Conservation (phyloP, 2,888 invertebrate genomes). For the Abrostola tripartita region DNA sequence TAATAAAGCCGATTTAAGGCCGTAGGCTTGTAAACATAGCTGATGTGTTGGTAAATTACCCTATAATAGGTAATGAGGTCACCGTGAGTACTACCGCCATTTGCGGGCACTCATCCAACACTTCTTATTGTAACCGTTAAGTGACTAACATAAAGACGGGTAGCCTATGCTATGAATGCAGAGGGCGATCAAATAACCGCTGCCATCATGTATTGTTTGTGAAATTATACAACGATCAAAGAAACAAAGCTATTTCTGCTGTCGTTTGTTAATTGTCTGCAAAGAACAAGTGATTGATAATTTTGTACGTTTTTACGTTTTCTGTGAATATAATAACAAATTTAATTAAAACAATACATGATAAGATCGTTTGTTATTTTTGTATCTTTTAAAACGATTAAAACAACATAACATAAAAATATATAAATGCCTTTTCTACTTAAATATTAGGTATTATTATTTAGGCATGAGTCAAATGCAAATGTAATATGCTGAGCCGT, state of each 20-base stretch:
- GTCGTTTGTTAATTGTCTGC: neutral
- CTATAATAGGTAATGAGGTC: slow-evolving; percentile 2
- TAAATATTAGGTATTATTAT: too few relatives aligned
- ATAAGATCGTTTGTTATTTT: too few relatives aligned
- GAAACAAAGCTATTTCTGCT: neutral
- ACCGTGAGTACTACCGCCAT: neutral
- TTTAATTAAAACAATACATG: too few relatives aligned
- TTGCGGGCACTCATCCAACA: slow-evolving; percentile 2
- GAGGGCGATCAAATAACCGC: neutral
- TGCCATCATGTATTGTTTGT: neutral
- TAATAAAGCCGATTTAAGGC: too few relatives aligned
- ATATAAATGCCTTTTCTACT: too few relatives aligned
- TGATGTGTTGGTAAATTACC: neutral
- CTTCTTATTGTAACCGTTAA: neutral
- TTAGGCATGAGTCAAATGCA: too few relatives aligned
- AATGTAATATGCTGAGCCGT: neutral
- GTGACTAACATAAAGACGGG: neutral
- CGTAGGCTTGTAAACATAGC: neutral
- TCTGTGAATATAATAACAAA: too few relatives aligned
- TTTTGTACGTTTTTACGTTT: too few relatives aligned
- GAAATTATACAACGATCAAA: neutral
- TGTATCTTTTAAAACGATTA: too few relatives aligned
- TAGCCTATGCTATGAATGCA: neutral
- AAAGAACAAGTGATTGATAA: too few relatives aligned
- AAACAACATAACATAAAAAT: too few relatives aligned